Conservation (phyloP, 2,797 vertebrate genomes). For the Enteromius argenteus region DNA sequence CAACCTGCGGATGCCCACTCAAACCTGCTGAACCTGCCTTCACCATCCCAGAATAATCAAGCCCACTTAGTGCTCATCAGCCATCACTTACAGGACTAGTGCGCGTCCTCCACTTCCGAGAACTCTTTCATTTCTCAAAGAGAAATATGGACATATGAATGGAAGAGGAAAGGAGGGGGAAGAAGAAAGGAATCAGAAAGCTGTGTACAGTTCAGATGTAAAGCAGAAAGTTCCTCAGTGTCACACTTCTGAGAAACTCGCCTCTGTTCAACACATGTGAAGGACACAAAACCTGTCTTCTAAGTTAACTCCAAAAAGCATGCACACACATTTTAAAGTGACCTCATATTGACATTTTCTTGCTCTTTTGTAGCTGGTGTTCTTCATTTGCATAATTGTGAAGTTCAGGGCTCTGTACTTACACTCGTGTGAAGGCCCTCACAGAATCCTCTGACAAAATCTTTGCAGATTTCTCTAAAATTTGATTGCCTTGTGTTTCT, state of each 20-base stretch:
- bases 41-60: constrained; percentile 56
- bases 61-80: constrained; percentile 51
- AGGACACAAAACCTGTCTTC: constrained; percentile 12
- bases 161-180: neutral
- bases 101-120: constrained; percentile 26
- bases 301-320: neutral
- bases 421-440: neutral
- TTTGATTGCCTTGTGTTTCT: neutral
- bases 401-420: neutral
- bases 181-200: neutral
- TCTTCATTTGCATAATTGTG: neutral
- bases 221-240: constrained; percentile 39
- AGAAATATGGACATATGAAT: constrained; percentile 1
- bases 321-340: neutral
- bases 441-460: neutral
- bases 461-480: neutral
- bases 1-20: constrained; percentile 59
- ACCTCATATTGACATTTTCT: neutral
- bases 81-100: constrained; percentile 26
- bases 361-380: neutral
- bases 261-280: constrained; percentile 38
- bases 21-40: constrained; percentile 55
- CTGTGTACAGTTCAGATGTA: constrained; percentile 4
- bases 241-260: constrained; percentile 29
- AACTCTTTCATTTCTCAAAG: constrained; percentile 29